phyloP scores from a whole-genome alignment of 2,113 vertebrate species.

The Neodontobutis hainanensis region DNA sequence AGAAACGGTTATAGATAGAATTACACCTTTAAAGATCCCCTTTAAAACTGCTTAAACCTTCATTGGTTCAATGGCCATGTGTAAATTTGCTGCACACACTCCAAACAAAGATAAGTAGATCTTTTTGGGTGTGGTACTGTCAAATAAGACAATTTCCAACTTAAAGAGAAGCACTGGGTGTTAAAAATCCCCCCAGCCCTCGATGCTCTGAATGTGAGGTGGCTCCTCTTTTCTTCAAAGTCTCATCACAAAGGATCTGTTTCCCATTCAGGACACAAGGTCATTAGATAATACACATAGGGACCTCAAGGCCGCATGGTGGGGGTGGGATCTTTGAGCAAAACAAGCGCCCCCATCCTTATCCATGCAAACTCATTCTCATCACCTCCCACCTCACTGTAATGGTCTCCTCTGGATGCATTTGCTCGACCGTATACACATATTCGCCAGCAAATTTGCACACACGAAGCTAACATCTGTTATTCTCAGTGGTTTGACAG shows the following conservation, averaged over 20 bases:
- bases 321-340: slow-evolving; percentile 46
- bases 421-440: slow-evolving; percentile 24
- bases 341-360: slow-evolving; percentile 38
- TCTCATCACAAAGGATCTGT: slow-evolving; percentile 62
- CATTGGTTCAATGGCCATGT: background rate
- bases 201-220: slow-evolving; percentile 59
- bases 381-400: slow-evolving; percentile 3
- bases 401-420: slow-evolving; percentile 29
- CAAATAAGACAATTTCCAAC: slow-evolving; percentile 37
- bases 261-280: slow-evolving; percentile 75
- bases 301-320: slow-evolving; percentile 63
- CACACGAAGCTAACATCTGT: slow-evolving; percentile 6
- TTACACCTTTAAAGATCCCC: slow-evolving; percentile 1
- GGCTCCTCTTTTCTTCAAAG: slow-evolving; percentile 49
- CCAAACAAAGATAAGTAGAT: background rate
- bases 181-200: slow-evolving; percentile 51
- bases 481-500: slow-evolving; percentile 37
- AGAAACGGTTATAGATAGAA: background rate
- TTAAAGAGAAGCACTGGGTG: slow-evolving; percentile 24
- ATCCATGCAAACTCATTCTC: slow-evolving; percentile 27
- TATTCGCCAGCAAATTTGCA: slow-evolving; percentile 18
- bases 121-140: background rate
- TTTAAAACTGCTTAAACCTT: slow-evolving; percentile 17
- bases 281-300: slow-evolving; percentile 70
- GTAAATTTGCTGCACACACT: slow-evolving; percentile 21